Evolutionary conservation across 2,888 invertebrate species (phyloP).

Genomic region (Tolmerus cingulatus): DNA sequence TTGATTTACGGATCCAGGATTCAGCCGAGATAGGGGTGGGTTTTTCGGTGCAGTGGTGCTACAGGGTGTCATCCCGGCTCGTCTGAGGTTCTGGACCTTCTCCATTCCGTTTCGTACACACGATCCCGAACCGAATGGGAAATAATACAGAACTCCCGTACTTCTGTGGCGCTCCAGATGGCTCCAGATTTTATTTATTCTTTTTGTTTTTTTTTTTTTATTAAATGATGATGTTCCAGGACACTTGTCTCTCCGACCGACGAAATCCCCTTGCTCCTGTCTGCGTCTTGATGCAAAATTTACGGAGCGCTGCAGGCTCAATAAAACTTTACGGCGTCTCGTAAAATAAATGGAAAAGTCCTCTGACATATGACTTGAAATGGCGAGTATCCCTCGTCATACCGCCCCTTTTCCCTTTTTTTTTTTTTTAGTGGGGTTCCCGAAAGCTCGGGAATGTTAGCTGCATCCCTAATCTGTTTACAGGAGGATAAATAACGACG

Average conservation of each 20-base stretch:
- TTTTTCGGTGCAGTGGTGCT: neutral
- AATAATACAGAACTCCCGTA: neutral
- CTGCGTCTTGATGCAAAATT: conserved; percentile 19
- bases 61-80: neutral
- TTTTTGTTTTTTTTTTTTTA: neutral
- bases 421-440: neutral
- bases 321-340: conserved; percentile 32
- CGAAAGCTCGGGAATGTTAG: neutral
- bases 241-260: neutral
- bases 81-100: neutral
- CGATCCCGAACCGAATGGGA: neutral
- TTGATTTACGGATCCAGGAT: conserved; percentile 16
- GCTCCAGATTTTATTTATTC: neutral
- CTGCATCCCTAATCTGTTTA: neutral
- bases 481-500: neutral
- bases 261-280: neutral
- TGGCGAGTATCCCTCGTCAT: neutral
- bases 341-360: conserved; percentile 34
- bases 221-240: conserved; percentile 27
- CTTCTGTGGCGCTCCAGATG: conserved; percentile 13
- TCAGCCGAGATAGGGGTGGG: neutral
- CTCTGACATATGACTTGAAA: conserved; percentile 4
- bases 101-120: neutral
- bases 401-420: neutral
- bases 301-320: conserved; percentile 27